Percentiles rank a stretch among this genome's conserved stretches.
phyloP scores from a whole-genome alignment of 2,797 vertebrate species.

The Brotogeris chrysoptera region DNA sequence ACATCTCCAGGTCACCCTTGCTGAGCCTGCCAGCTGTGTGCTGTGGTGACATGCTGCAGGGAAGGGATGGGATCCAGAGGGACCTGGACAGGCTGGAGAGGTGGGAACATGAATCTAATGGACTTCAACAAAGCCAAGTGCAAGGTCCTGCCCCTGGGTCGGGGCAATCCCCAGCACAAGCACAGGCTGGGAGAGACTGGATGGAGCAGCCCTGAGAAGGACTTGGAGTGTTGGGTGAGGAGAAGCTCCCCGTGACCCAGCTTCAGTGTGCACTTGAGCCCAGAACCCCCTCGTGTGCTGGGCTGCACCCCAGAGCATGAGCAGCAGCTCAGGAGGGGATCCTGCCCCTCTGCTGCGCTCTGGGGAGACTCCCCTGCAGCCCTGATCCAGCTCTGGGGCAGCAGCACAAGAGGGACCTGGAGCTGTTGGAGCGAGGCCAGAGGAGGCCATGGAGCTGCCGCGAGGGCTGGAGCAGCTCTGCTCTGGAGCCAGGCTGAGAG shows the following conservation, averaged over 20 bases:
- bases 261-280: not conserved
- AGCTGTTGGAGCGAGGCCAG: too few species aligned
- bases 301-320: too few species aligned
- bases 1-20: not conserved
- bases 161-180: not conserved
- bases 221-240: not conserved
- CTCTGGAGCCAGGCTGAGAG: too few species aligned
- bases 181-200: not conserved
- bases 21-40: not conserved
- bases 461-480: too few species aligned
- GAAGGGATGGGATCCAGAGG: not conserved
- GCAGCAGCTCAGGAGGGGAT: too few species aligned
- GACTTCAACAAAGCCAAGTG: not conserved
- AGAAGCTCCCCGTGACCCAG: not conserved
- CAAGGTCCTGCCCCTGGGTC: not conserved
- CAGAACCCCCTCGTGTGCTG: too few species aligned
- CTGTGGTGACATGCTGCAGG: not conserved
- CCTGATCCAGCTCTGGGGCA: too few species aligned
- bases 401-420: too few species aligned
- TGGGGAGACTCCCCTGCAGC: too few species aligned
- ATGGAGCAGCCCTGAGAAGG: not conserved
- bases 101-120: not conserved
- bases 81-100: not conserved
- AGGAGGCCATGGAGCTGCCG: too few species aligned
- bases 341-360: too few species aligned